Base-by-base conservation (phyloP, 2,888 invertebrate genomes). In the Andrena bicolor region DNA sequence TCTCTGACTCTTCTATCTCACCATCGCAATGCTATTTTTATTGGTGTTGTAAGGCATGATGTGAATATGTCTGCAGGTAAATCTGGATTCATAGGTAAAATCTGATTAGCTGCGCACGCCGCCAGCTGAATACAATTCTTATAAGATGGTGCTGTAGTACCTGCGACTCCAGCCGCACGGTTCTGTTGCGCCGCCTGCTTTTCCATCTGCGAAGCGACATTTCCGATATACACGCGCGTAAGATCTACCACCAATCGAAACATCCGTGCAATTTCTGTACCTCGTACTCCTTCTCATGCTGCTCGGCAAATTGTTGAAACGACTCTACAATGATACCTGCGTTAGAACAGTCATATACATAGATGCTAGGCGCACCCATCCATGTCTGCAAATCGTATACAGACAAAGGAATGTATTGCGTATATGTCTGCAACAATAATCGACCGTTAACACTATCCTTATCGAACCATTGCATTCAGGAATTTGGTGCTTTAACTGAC, bases 291-390 rank as follows among this genome's bases (percentile, higher is more conserved):
- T 96, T 95, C 94, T 98, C 97, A 92, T 98, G 99, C 92, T 99
- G 98, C 32, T 97, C 97, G 2, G 98, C 98, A 94, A 98, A 99
- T 87, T 96, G 96, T 91, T 97, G 96, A 94, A 98, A 98, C 77
- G 97, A 97, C 88, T 99, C 98, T 63, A 99, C 96, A 90, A 99
- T 98, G 89, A 98, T 97, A 80, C 99, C 99, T 16, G 99, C 99
- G 95, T 98, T 99, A 75, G 99, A 99, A 95, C 99, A 99, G 94
- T 99, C 99, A 94, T 99, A 99, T 28, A 99, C 99, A 94, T 99
- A 99, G 85, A 99, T 99, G 70, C 99, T 99, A 0, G 99, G 99
- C 76, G 98, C 97, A 74, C 99, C 99, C 99, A 99, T 99, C 99
- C 99, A 99, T 63, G 97, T 97, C 95, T 99, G 99, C 79, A 99